These are phyloP conservation scores for Galemys pyrenaicus DNA, from an alignment of 2,113 vertebrate species.

Conservation along the genomic window DNA sequence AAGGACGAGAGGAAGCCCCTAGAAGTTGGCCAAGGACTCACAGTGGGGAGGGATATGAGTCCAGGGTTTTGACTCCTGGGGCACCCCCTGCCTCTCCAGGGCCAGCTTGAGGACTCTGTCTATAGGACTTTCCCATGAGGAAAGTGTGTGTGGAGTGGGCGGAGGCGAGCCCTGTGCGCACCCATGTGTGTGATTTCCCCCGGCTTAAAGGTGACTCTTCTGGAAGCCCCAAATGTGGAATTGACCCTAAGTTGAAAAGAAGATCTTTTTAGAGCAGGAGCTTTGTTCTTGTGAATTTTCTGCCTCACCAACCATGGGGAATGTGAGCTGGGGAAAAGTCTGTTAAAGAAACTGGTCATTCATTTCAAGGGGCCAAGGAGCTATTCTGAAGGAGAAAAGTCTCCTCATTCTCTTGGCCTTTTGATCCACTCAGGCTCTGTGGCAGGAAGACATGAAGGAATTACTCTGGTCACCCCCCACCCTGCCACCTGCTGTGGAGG, in stretches of 20 bases:
- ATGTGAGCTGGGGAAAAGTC: conserved; percentile 37
- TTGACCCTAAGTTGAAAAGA: conserved; percentile 67
- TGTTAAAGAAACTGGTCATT: conserved; percentile 54
- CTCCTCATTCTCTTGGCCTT: conserved; percentile 51
- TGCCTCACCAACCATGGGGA: conserved; percentile 72
- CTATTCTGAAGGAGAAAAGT: conserved; percentile 10
- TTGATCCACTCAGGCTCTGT: conserved; percentile 36
- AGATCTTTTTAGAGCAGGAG: conserved; percentile 59
- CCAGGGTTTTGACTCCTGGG: background rate
- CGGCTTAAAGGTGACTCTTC: conserved; percentile 61
- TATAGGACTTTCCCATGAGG: background rate
- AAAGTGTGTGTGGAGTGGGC: background rate
- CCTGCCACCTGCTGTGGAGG: background rate
- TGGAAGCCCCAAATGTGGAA: conserved; percentile 56
- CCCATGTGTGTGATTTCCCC: background rate
- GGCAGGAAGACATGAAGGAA: background rate
- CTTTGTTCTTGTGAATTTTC: conserved; percentile 77
- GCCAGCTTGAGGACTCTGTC: too few species aligned
- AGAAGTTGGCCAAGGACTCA: background rate
- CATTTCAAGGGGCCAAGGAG: conserved; percentile 37
- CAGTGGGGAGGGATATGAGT: background rate
- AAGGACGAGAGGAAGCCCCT: background rate
- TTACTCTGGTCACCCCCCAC: background rate
- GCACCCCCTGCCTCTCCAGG: background rate
- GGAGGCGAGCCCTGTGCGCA: background rate